Evolutionary conservation across 2,888 invertebrate genomes (phyloP), one percentile per base, ranked within the genome.

Genomic region (Chrysina gloriosa): DNA sequence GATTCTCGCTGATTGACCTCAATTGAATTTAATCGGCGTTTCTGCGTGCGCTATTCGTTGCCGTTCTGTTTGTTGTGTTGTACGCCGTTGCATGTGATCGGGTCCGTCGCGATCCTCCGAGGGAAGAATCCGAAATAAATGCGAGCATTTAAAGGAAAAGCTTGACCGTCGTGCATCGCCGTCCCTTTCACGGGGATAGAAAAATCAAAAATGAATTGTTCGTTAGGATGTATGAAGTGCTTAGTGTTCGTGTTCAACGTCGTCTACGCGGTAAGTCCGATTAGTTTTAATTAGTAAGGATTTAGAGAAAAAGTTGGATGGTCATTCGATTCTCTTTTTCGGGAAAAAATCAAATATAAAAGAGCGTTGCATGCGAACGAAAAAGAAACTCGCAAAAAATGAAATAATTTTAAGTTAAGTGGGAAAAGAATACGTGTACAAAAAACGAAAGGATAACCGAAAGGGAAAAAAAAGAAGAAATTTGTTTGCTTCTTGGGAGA

Each of bases 251-350:
- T 68, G 14, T 68, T 68, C 61, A 68, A 64, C 58, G 52, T 68
- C 19, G 58, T 68, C 21, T 68, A 68, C 31, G 68, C 68, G 31
- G 68, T 68, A 36, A 68, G 68, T 68, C 39, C n/a, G n/a, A 64
- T 21, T 16, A 56, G 6, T 7, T 23, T 16, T 45, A 39, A 34
- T 9, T 7, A 2, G 21, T 21, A 14, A 34, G 6, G 5, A 3
- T 54, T 29, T 42, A 16, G 6, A 2, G 21, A n/a, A n/a, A n/a
- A n/a, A n/a, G n/a, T n/a, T n/a, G n/a, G n/a, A n/a, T n/a, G n/a
- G n/a, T n/a, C n/a, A n/a, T n/a, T n/a, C n/a, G n/a, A n/a, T n/a
- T n/a, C n/a, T n/a, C n/a, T n/a, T n/a, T n/a, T n/a, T n/a, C n/a
- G n/a, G n/a, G n/a, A n/a, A n/a, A n/a, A n/a, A n/a, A n/a, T n/a